Base-by-base conservation (phyloP, 2,888 invertebrate genomes). In the Dexiosoma caninum region DNA sequence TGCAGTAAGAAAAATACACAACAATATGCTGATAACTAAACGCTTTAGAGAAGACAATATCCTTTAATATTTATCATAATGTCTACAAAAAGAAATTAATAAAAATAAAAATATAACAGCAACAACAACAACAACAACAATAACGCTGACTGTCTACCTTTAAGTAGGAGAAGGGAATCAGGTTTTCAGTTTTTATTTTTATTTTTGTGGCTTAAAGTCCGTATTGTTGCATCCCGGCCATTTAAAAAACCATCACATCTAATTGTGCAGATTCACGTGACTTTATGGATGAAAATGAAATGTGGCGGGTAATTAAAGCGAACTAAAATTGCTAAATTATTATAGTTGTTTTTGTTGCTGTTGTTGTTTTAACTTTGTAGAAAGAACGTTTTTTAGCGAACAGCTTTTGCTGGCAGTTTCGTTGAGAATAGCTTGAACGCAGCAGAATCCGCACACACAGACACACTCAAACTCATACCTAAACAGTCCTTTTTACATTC, bases 301-400 rank as follows among this genome's bases (percentile, higher is more conserved):
- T 89, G 89, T 89, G 88, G 86, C 86, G 86, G 86, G 88, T 88
- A 89, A 89, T 89, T 88, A 89, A 88, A 89, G 86, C 84, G 64
- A 77, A 86, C 86, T 86, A 85, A 86, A 89, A 89, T 89, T 88
- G 86, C 86, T 86, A 89, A 89, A 89, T 88, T 89, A 88, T 88
- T 87, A 84, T 67, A 27, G 62, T 55, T 55, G 49, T 64, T 75
- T 27, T 44, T 21, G 49, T 64, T 75, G 37, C 44, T 21, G 46
- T 21, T 46, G 46, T 19, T 57, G 7, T 9, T 27, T 16, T 44
- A n/a, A n/a, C n/a, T 57, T 19, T 44, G 44, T 49, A 23, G 12
- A 21, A 62, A 16, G 14, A 57, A 66, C 19, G 55, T 59, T n/a
- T n/a, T n/a, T n/a, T n/a, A n/a, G n/a, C n/a, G n/a, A 64, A 75